phyloP scores from a whole-genome alignment of 2,888 invertebrate species.

The Hirtodrosophila histrioides region DNA sequence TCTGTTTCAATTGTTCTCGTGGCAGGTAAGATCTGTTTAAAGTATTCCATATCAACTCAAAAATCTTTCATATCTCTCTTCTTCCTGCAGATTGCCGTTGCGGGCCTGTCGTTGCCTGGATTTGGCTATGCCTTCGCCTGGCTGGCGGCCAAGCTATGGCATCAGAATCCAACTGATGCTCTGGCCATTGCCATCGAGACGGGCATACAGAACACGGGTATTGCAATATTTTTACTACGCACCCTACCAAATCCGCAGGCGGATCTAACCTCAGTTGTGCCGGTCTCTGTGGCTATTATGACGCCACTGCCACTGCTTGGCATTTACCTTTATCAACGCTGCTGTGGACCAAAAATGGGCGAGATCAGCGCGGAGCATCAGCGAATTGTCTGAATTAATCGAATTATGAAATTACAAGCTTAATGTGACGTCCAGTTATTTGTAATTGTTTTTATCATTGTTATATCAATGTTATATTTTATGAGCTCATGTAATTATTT shows the following conservation, averaged over 20 bases:
- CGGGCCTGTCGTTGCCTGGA: conserved; percentile 93
- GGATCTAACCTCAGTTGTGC: conserved; percentile 95
- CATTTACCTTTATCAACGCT: conserved; percentile 85
- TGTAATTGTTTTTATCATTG: conserved; percentile 12
- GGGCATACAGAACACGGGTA: conserved; percentile 96
- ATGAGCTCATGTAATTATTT: background rate
- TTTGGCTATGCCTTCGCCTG: conserved; percentile 91
- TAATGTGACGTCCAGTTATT: conserved; percentile 7
- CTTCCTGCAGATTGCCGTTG: conserved; percentile 87
- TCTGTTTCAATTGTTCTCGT: conserved; percentile 94
- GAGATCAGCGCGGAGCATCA: conserved; percentile 44
- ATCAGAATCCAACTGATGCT: conserved; percentile 88
- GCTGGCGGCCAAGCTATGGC: conserved; percentile 86
- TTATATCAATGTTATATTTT: conserved; percentile 10
- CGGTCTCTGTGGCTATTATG: conserved; percentile 96
- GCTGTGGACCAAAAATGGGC: conserved; percentile 28
- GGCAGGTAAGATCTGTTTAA: conserved; percentile 87
- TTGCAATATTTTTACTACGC: conserved; percentile 93
- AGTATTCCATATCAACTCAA: too few species aligned
- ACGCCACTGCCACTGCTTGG: conserved; percentile 93
- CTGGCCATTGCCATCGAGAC: conserved; percentile 97
- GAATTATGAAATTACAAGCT: background rate
- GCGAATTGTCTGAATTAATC: conserved; percentile 48
- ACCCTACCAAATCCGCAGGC: conserved; percentile 93
- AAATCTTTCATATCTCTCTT: too few species aligned